Conservation (phyloP, 2,888 invertebrate species). For the Hedychridium roseum region DNA sequence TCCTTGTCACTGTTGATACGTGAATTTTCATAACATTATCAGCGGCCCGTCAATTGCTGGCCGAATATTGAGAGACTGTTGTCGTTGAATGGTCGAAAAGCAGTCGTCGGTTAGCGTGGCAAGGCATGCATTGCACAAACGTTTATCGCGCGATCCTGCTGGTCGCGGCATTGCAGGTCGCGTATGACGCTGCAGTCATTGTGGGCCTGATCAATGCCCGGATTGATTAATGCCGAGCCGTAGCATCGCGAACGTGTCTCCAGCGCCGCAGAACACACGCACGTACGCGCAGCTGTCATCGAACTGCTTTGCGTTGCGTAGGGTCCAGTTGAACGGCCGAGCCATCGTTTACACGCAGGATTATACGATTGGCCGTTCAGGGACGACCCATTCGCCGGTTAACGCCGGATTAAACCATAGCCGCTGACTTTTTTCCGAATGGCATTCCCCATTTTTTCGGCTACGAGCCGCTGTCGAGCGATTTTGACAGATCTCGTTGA, state of each 20-base stretch:
- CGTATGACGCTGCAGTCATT: constrained; percentile 39
- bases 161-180: constrained; percentile 19
- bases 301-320: constrained; percentile 35
- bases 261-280: constrained; percentile 18
- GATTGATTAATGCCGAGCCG: constrained; percentile 48
- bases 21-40: too few relatives aligned
- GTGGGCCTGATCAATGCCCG: constrained; percentile 47
- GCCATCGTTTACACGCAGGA: constrained; percentile 33
- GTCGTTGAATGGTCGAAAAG: constrained; percentile 24
- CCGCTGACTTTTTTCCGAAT: constrained; percentile 16
- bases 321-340: constrained; percentile 35
- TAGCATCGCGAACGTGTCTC: constrained; percentile 10
- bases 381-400: constrained; percentile 27
- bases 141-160: constrained; percentile 27
- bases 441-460: background rate
- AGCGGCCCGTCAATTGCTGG: too few relatives aligned
- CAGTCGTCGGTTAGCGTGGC: constrained; percentile 28
- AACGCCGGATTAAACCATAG: too few relatives aligned
- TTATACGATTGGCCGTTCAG: constrained; percentile 43
- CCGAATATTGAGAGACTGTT: constrained; percentile 18
- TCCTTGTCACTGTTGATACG: too few relatives aligned
- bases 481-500: constrained; percentile 1
- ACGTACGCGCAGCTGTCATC: constrained; percentile 33
- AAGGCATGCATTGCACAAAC: constrained; percentile 19
- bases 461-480: constrained; percentile 1